A percentile compares a stretch with the other conserved stretches of the same genome.
phyloP scores from a whole-genome alignment of 2,888 invertebrate genomes.

The Cephus spinipes region DNA sequence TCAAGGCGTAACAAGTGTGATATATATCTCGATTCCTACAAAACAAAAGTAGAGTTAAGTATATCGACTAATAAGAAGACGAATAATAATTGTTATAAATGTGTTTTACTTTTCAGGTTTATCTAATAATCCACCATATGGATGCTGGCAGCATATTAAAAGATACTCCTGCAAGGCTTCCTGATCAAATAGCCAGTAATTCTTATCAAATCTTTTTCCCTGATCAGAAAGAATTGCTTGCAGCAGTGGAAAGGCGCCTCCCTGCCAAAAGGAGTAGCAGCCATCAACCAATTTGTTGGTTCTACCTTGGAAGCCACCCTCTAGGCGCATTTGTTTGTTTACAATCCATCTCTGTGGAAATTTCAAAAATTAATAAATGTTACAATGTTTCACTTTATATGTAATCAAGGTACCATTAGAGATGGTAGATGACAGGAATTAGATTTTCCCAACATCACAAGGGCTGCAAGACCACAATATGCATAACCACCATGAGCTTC shows the following conservation, averaged over 20 bases:
- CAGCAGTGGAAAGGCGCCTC: constrained; percentile 89
- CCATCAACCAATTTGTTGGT: constrained; percentile 99
- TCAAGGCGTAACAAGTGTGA: constrained; percentile 96
- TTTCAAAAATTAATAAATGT: background rate
- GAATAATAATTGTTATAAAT: constrained; percentile 26
- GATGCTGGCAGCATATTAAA: constrained; percentile 90
- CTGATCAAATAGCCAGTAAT: constrained; percentile 83
- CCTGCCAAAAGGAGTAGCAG: constrained; percentile 99
- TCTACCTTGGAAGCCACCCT: constrained; percentile 97
- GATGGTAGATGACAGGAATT: constrained; percentile 81
- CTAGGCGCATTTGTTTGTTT: constrained; percentile 91
- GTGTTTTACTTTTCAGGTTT: constrained; percentile 89
- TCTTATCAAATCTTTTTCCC: constrained; percentile 53
- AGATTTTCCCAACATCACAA: constrained; percentile 84
- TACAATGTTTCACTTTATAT: background rate
- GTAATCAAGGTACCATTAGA: constrained; percentile 70
- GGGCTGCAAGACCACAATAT: constrained; percentile 94
- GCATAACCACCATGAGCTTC: constrained; percentile 99
- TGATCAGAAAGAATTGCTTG: constrained; percentile 77
- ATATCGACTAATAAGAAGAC: background rate
- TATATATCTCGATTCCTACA: constrained; percentile 88
- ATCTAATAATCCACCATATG: constrained; percentile 91
- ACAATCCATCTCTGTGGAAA: constrained; percentile 82
- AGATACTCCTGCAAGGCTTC: constrained; percentile 95
- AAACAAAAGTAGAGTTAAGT: background rate